Evolutionary conservation across 2,888 invertebrate genomes (phyloP), one percentile per base, ranked within the genome.

Genomic region (Caenorhabditis sulstoni): DNA sequence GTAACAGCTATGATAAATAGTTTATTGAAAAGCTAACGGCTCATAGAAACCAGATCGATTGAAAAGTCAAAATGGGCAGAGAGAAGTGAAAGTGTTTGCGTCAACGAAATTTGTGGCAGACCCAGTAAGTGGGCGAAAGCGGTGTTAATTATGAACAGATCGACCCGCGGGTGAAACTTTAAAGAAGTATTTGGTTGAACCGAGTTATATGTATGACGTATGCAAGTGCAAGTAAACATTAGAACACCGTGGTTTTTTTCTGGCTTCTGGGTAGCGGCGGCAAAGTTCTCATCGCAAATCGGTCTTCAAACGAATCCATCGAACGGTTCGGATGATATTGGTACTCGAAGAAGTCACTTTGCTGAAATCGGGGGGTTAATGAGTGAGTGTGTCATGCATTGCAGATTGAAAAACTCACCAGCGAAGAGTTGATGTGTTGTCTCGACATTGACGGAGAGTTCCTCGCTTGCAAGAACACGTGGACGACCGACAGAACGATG

Each of bases 251-350:
- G 2, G 67, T 62, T 53, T 68, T 73, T 44, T 79, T 79, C n/a
- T 68, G 65, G 39, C 52, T 61, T 44, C 53, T 47, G 20, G 86
- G 86, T 18, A 82, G 47, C 16, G 81, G 82, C 0, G 86, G 86
- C 1, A 86, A 55, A 3, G 83, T 80, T 61, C 84, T 70, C 86
- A 86, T 86, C 3, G 86, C 86, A 53, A 83, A 85, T 20, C 82
- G 83, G 37, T 86, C 82, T 41, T 86, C 86, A 22, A 71, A 81
- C 49, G 71, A 67, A 39, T 79, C 73, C 53, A 67, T 52, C 7
- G 70, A 75, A 16, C 75, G 62, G 35, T 66, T 57, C 11, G 71
- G 67, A 18, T 73, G 64, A 37, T 76, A 81, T 50, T 82, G 79
- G 64, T 81, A 79, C 45, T 73, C 79, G 44, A 79, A 79, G 22